Percentiles rank a stretch among this genome's conserved stretches.
Conservation (phyloP, 2,888 invertebrate genomes). For the Dryobotodes eremita region DNA sequence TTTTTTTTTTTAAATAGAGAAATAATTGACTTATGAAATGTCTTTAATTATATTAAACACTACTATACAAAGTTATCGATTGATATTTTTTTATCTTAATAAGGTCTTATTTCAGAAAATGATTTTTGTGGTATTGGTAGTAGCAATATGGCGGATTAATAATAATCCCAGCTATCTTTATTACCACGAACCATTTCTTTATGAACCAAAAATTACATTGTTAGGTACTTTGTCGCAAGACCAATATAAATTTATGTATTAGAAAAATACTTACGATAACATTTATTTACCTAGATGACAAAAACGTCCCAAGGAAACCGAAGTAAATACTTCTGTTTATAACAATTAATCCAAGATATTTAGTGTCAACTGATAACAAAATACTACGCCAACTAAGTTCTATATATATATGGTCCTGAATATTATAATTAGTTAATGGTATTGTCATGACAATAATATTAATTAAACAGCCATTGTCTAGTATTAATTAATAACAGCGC, state of each 20-base stretch:
- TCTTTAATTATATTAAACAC: neutral
- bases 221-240: neutral
- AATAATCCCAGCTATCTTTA: no score
- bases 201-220: neutral
- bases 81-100: no score
- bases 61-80: no score
- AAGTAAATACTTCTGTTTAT: neutral
- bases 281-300: no score
- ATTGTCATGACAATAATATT: slow-evolving; percentile 44
- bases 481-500: slow-evolving; percentile 51
- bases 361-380: slow-evolving; percentile 25
- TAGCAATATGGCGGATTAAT: neutral
- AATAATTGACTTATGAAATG: neutral
- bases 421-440: slow-evolving; percentile 50
- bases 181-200: no score
- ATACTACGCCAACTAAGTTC: slow-evolving; percentile 13
- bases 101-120: neutral
- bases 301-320: neutral
- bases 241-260: neutral
- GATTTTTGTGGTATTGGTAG: neutral
- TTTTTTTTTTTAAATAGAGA: no score
- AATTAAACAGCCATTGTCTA: slow-evolving; percentile 51
- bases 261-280: neutral
- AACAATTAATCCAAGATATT: slow-evolving; percentile 10
- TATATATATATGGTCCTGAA: no score